Conservation (phyloP, 2,797 vertebrate species). For the Acanthiza pusilla region DNA sequence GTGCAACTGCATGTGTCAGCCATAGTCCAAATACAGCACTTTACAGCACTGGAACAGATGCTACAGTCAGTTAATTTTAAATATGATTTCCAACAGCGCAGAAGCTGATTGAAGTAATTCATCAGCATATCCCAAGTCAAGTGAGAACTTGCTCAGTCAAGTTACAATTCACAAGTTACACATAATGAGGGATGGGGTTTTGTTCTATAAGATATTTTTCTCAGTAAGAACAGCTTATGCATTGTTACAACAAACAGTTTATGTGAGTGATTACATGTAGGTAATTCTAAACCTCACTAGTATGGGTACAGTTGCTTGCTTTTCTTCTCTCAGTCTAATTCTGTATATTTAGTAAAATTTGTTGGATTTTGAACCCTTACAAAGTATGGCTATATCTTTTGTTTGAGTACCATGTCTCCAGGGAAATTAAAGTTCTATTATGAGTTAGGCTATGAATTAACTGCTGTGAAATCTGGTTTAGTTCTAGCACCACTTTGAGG, state of each 20-base stretch:
- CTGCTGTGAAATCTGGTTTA: not conserved
- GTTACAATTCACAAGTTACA: not conserved
- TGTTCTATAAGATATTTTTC: not conserved
- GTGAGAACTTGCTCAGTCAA: not conserved
- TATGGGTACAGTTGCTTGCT: not conserved
- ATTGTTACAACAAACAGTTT: not conserved
- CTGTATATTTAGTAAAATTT: not conserved
- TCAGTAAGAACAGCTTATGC: not conserved
- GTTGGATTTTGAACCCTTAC: not conserved
- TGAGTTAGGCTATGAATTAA: not conserved
- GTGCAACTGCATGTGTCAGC: not conserved
- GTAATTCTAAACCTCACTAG: not conserved
- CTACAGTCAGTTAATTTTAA: not conserved
- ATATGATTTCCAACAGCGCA: not conserved
- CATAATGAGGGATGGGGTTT: not conserved
- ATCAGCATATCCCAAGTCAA: not conserved
- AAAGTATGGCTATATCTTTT: not conserved
- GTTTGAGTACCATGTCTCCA: not conserved
- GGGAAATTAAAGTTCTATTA: not conserved
- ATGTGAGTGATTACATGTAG: not conserved
- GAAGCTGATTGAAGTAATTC: not conserved
- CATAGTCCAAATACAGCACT: not conserved
- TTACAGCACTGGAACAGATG: not conserved
- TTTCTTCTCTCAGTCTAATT: not conserved
- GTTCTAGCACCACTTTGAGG: not conserved